Evolutionary conservation across 2,888 invertebrate genomes (phyloP).

Genomic region (Bruchidius siliquastri): DNA sequence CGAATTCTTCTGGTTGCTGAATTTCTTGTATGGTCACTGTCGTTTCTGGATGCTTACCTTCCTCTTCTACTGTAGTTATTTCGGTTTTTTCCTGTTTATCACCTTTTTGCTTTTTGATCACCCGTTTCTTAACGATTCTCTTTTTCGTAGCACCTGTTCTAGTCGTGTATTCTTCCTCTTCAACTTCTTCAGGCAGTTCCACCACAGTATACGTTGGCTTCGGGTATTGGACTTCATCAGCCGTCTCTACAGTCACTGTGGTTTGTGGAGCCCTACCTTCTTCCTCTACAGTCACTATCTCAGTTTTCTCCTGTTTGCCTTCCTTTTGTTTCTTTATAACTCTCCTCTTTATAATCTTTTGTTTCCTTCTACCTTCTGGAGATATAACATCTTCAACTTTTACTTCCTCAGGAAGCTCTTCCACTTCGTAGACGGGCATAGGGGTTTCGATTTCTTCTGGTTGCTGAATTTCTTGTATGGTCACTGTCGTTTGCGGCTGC

Average conservation of each 20-base stretch:
- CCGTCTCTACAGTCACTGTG: constrained; percentile 38
- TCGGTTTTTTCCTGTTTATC: constrained; percentile 34
- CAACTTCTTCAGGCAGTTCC: constrained; percentile 30
- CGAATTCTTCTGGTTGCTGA: constrained; percentile 32
- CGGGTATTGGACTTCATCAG: constrained; percentile 31
- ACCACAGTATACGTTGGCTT: constrained; percentile 1
- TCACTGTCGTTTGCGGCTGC: constrained; percentile 33
- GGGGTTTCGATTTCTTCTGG: not conserved
- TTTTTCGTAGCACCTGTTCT: constrained; percentile 27
- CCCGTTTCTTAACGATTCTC: constrained; percentile 48
- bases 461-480: constrained; percentile 31
- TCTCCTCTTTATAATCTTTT: constrained; percentile 38
- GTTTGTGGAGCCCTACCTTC: constrained; percentile 36
- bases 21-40: constrained; percentile 41
- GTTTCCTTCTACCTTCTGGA: constrained; percentile 29
- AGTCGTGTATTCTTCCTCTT: constrained; percentile 23
- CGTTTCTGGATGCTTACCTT: constrained; percentile 34
- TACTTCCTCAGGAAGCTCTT: constrained; percentile 26
- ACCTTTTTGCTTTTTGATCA: constrained; percentile 35
- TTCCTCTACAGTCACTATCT: constrained; percentile 35
- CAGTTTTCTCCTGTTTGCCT: constrained; percentile 38
- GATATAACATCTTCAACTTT: constrained; percentile 27
- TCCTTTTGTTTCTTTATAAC: constrained; percentile 41
- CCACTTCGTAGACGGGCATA: constrained; percentile 7
- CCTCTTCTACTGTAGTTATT: constrained; percentile 36